These are phyloP conservation scores for Protonibea diacanthus DNA, from an alignment of 2,797 vertebrate genomes.

Conservation along the genomic window DNA sequence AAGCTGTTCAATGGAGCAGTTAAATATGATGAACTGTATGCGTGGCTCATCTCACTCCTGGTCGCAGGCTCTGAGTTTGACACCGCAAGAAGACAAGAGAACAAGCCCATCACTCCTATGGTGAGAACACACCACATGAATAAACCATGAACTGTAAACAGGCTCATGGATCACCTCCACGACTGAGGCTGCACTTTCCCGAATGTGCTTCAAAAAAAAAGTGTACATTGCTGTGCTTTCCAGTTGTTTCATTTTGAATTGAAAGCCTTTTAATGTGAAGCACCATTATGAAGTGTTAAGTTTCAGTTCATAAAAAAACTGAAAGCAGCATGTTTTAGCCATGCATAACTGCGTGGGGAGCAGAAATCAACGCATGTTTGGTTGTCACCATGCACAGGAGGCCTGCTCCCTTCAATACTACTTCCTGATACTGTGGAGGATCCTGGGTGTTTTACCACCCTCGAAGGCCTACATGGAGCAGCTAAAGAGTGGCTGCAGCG, in stretches of 20 bases:
- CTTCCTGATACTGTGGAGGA: constrained; percentile 96
- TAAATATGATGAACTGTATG: constrained; percentile 94
- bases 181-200: background rate
- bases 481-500: constrained; percentile 88
- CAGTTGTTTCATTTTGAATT: background rate
- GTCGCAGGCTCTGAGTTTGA: constrained; percentile 96
- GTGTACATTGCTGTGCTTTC: too few relatives aligned
- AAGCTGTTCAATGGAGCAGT: constrained; percentile 91
- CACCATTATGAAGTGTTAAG: background rate
- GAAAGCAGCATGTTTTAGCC: too few relatives aligned
- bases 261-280: background rate
- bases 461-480: constrained; percentile 95
- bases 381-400: constrained; percentile 84
- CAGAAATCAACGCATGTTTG: background rate
- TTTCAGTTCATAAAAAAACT: too few relatives aligned
- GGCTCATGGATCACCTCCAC: background rate
- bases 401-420: constrained; percentile 98
- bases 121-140: constrained; percentile 80
- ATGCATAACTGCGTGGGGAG: background rate
- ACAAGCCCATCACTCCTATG: constrained; percentile 91
- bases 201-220: background rate
- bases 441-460: constrained; percentile 94
- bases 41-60: constrained; percentile 90
- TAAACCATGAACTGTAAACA: background rate
- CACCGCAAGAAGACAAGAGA: constrained; percentile 92